These are phyloP conservation scores for Drosophila austrosaltans DNA, from an alignment of 2,888 invertebrate genomes.

Conservation along the genomic window DNA sequence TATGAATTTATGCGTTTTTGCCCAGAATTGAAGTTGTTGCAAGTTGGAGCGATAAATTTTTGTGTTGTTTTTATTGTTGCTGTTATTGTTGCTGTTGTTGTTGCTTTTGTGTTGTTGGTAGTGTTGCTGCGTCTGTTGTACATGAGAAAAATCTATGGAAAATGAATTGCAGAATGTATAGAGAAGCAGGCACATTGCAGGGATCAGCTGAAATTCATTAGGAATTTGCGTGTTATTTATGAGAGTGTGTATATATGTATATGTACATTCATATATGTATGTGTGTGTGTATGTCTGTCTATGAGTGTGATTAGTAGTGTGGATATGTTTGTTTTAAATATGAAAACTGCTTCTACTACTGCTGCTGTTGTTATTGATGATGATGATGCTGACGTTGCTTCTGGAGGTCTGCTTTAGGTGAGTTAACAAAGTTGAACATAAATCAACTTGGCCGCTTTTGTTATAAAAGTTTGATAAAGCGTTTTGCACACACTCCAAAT, in stretches of 20 bases:
- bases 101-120: constrained; percentile 21
- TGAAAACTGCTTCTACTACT: constrained; percentile 51
- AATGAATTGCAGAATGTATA: constrained; percentile 62
- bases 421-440: constrained; percentile 75
- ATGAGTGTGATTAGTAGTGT: constrained; percentile 24
- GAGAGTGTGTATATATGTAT: constrained; percentile 43
- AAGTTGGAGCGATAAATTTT: constrained; percentile 71
- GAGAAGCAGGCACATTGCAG: constrained; percentile 71
- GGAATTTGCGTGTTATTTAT: constrained; percentile 78
- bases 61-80: constrained; percentile 40
- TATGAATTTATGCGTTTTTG: constrained; percentile 78
- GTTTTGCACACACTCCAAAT: constrained; percentile 58
- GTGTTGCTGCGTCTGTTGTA: constrained; percentile 21
- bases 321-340: constrained; percentile 68
- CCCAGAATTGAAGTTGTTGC: constrained; percentile 67
- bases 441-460: constrained; percentile 70
- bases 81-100: constrained; percentile 34
- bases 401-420: constrained; percentile 53
- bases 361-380: constrained; percentile 67
- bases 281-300: constrained; percentile 32
- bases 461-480: constrained; percentile 78
- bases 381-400: constrained; percentile 54
- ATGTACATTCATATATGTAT: constrained; percentile 31
- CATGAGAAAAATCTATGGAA: constrained; percentile 12
- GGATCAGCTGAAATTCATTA: constrained; percentile 80